phyloP scores from a whole-genome alignment of 2,113 vertebrate genomes.

The Toxotes jaculatrix region DNA sequence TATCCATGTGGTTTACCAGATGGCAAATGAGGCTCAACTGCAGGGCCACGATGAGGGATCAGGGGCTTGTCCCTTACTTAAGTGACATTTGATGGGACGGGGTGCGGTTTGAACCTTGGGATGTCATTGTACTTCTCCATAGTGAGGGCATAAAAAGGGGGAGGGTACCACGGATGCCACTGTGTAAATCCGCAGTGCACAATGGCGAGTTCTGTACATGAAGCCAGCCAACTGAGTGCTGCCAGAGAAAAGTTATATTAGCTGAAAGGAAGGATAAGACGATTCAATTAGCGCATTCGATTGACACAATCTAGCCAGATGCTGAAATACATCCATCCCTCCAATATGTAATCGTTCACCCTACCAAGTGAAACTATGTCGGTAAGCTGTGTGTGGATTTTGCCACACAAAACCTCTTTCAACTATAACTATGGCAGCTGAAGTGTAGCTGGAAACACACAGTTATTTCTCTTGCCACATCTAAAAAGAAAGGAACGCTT shows the following conservation, averaged over 20 bases:
- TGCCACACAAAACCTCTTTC: too few species aligned
- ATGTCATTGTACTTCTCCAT: conserved; percentile 49
- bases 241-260: neutral
- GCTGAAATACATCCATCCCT: neutral
- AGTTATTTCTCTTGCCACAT: neutral
- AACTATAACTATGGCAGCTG: neutral
- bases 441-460: neutral
- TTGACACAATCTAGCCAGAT: neutral
- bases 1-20: conserved; percentile 61
- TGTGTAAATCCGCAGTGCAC: neutral
- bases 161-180: neutral
- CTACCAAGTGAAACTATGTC: neutral
- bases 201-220: neutral
- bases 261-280: neutral
- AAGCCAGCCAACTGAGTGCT: neutral
- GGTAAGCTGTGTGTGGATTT: too few species aligned
- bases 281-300: neutral
- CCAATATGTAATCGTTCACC: neutral
- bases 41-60: conserved; percentile 22
- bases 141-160: conserved; percentile 15
- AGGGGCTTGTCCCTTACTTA: conserved; percentile 46
- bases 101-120: conserved; percentile 45
- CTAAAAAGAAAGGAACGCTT: neutral
- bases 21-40: conserved; percentile 64
- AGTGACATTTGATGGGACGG: conserved; percentile 61